A percentile compares a stretch with the other conserved stretches of the same genome.
Evolutionary conservation across 2,888 invertebrate species (phyloP).

Genomic region (Drosophila subquinaria): DNA sequence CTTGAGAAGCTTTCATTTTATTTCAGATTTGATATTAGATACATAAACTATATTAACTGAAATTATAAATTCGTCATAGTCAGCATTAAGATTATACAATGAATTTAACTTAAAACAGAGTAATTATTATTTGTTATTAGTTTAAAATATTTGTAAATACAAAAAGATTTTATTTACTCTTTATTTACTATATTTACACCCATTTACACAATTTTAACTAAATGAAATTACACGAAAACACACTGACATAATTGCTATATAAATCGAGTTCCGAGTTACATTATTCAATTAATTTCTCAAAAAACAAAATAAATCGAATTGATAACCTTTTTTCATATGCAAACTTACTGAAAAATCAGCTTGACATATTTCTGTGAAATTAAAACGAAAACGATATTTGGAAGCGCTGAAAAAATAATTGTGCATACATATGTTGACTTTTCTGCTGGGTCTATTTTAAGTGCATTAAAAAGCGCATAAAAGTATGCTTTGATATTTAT

Average conservation of each 20-base stretch:
- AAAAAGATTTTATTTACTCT: not conserved
- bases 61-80: not conserved
- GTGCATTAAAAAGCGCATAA: slow-evolving; percentile 22
- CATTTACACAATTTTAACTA: not conserved
- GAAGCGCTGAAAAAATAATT: not conserved
- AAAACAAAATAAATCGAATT: not conserved
- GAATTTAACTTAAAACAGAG: too few species aligned
- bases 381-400: not conserved
- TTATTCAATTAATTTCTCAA: not conserved
- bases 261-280: not conserved
- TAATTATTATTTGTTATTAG: not conserved
- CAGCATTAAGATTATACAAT: too few species aligned
- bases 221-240: not conserved
- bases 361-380: not conserved
- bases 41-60: not conserved
- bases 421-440: not conserved
- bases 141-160: not conserved
- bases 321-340: not conserved
- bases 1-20: too few species aligned
- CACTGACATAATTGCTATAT: not conserved
- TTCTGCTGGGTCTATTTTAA: not conserved
- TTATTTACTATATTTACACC: not conserved
- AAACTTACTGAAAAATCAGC: not conserved
- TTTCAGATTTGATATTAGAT: not conserved
- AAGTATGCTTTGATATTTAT: slow-evolving; percentile 15